A percentile compares a stretch with the other conserved stretches of the same genome.
Evolutionary conservation across 1,140 invertebrate species (phyloP).

Genomic region (Leptinotarsa undecemlineata): DNA sequence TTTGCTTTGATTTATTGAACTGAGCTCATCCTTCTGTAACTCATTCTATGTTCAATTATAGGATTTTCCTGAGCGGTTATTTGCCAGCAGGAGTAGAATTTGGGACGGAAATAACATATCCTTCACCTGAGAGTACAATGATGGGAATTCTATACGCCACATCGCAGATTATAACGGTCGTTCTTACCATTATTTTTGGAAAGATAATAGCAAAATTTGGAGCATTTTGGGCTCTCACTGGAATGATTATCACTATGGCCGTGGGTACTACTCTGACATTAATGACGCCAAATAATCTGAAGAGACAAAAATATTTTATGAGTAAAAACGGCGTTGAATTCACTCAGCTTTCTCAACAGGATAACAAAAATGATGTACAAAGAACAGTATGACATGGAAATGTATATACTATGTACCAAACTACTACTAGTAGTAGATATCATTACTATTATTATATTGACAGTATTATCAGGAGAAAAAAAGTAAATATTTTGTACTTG

Average conservation of each 20-base stretch:
- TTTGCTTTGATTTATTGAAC: no score
- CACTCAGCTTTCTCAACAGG: background rate
- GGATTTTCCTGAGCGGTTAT: conserved; percentile 43
- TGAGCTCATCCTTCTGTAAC: no score
- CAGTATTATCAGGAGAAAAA: no score
- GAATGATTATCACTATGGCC: background rate
- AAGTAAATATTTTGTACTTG: no score
- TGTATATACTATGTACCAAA: background rate
- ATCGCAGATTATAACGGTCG: conserved; percentile 39
- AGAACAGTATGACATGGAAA: background rate
- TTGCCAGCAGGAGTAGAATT: conserved; percentile 45
- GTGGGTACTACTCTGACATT: conserved; percentile 14
- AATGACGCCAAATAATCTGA: conserved; percentile 24
- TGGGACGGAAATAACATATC: conserved; percentile 46
- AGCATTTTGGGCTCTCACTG: conserved; percentile 11
- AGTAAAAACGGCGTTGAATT: conserved; percentile 11
- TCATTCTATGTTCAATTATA: conserved; percentile 27
- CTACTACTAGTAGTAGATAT: no score
- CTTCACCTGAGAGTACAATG: conserved; percentile 44
- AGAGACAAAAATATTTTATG: conserved; percentile 16
- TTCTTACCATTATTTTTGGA: conserved; percentile 14
- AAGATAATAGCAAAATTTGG: conserved; percentile 7
- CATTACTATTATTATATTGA: no score
- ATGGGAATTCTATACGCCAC: conserved; percentile 39
- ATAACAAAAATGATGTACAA: background rate